A percentile compares a stretch with the other conserved stretches of the same genome.
Evolutionary conservation across 2,113 vertebrate species (phyloP).

Genomic region (Centropus unirufus): DNA sequence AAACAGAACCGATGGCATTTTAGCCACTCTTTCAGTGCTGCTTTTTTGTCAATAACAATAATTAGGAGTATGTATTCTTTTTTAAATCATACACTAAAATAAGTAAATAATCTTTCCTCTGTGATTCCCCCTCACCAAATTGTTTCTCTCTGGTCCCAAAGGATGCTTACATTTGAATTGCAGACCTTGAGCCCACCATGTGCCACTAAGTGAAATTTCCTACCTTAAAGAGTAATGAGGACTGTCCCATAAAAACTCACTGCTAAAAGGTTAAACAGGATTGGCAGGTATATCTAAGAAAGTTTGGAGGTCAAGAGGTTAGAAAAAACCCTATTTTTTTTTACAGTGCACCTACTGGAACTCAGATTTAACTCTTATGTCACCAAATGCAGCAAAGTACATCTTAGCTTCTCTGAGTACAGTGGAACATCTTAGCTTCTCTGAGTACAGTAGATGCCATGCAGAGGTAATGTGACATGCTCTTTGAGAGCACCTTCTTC

Average conservation of each 20-base stretch:
- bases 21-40: not conserved
- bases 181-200: rapidly evolving
- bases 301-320: not conserved
- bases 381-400: not conserved
- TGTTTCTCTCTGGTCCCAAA: not conserved
- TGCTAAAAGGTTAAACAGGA: not conserved
- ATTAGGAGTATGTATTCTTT: not conserved
- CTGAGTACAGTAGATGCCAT: not conserved
- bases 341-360: not conserved
- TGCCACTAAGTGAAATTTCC: not conserved
- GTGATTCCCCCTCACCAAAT: too few relatives aligned
- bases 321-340: not conserved
- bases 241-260: not conserved
- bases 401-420: not conserved
- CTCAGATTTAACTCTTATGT: not conserved
- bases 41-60: not conserved
- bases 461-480: rapidly evolving
- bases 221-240: not conserved
- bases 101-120: not conserved
- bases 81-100: not conserved
- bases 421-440: not conserved
- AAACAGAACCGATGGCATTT: not conserved
- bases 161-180: not conserved
- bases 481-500: not conserved
- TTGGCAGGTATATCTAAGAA: not conserved